phyloP scores from a whole-genome alignment of 2,113 vertebrate species.

The Megaceryle torquata region DNA sequence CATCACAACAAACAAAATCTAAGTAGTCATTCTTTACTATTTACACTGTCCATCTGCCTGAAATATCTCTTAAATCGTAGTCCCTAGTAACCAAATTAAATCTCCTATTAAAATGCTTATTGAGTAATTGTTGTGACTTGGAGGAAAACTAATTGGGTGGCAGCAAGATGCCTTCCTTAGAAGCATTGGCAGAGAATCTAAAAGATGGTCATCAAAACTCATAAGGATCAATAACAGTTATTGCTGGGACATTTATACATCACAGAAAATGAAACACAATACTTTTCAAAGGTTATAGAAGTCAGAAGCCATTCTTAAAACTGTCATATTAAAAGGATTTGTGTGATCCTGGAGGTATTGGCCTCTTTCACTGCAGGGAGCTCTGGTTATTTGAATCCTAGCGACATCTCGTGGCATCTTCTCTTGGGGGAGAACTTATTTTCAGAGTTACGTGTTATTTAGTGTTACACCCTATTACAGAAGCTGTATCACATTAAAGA shows the following conservation, averaged over 20 bases:
- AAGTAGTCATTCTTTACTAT: background rate
- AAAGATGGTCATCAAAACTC: background rate
- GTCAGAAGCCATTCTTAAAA: background rate
- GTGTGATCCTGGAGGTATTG: background rate
- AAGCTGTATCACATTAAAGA: no score
- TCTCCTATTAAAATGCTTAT: background rate
- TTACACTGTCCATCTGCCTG: background rate
- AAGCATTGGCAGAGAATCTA: background rate
- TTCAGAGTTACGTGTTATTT: accelerated
- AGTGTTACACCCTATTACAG: accelerated
- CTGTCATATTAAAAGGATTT: accelerated
- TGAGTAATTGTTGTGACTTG: background rate
- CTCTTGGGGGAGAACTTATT: background rate
- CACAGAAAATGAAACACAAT: accelerated
- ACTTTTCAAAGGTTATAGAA: accelerated
- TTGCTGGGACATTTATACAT: background rate
- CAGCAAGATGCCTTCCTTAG: background rate
- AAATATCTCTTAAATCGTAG: background rate
- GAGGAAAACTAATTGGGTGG: background rate
- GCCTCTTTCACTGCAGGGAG: background rate
- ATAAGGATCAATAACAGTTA: background rate
- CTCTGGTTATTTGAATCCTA: background rate
- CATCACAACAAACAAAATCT: background rate
- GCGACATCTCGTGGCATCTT: conserved; percentile 43
- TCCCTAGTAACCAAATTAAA: background rate